Evolutionary conservation across 2,888 invertebrate genomes (phyloP), one percentile per base, ranked within the genome.

Genomic region (Acleris cristana): DNA sequence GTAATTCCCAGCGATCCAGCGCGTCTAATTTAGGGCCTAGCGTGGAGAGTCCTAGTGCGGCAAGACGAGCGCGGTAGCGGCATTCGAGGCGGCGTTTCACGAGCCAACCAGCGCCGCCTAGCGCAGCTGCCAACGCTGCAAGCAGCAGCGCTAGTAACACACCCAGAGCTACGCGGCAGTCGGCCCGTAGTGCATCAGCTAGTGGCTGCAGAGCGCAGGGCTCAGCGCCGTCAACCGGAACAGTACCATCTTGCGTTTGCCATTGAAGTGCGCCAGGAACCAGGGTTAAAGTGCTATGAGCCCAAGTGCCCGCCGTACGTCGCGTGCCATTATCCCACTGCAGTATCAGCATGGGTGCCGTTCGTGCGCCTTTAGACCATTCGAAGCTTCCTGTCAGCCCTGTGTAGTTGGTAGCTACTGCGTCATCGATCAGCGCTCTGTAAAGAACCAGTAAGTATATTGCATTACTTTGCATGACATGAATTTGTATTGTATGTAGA

Each of bases 1-100:
- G 95, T 57, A 98, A 94, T 86, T 98, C 98, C 97, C 98, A 98
- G 78, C 96, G 96, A 83, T 98, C 97, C 48, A 97, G 88, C 0
- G 84, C 87, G n/a, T 78, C 79, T 8, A 81, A 79, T 73, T 82
- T 79, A 2, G 81, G 81, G 3, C 74, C 75, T 21, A 76, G 91
- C 83, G 74, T 69, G 54, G 83, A 92, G 85, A 78, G 85, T 69
- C 80, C 86, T 1, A 89, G 80, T 57, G 84, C 86, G 56, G 81
- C 79, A n/a, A 89, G 79, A 5, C 86, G 85, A 57, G 78, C 82
- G 30, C 84, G 84, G 72, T 82, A 85, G 65, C 84, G 82, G 58
- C 83, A 84, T 66, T 86, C 88, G 54, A 88, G 84, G 57, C 88
- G 86, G 0, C 85, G 82, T 65, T 83, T 82, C 74, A 83, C 86